Evolutionary conservation across 1,140 invertebrate genomes (phyloP).

Genomic region (Ceratina australensis): DNA sequence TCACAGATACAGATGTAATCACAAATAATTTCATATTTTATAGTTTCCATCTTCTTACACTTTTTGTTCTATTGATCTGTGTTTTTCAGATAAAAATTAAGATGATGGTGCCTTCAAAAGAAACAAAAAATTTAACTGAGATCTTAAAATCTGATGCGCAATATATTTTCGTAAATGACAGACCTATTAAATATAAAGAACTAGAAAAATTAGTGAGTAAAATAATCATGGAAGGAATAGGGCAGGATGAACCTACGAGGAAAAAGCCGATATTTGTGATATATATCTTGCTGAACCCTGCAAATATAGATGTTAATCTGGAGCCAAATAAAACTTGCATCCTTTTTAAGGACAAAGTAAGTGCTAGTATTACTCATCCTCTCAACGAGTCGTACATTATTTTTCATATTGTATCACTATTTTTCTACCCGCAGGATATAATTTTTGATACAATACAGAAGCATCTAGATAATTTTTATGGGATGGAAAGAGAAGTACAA

Average conservation of each 20-base stretch:
- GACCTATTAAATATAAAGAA: slow-evolving; percentile 81
- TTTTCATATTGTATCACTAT: too few relatives aligned
- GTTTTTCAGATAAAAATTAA: slow-evolving; percentile 73
- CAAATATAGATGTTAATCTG: slow-evolving; percentile 82
- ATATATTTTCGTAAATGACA: slow-evolving; percentile 81
- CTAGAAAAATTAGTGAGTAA: slow-evolving; percentile 81
- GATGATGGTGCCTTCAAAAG: slow-evolving; percentile 79
- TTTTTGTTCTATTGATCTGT: slow-evolving; percentile 10
- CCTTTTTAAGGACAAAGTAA: slow-evolving; percentile 79
- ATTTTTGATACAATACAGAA: slow-evolving; percentile 62
- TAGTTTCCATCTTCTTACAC: slow-evolving; percentile 25
- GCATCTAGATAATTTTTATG: slow-evolving; percentile 67
- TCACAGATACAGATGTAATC: slow-evolving; percentile 61
- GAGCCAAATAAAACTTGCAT: slow-evolving; percentile 84
- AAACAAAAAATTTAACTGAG: slow-evolving; percentile 66
- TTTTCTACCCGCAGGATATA: slow-evolving; percentile 51
- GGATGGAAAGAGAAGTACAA: slow-evolving; percentile 44
- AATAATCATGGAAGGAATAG: slow-evolving; percentile 66
- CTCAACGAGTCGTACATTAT: not conserved
- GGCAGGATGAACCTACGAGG: slow-evolving; percentile 59
- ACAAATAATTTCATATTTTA: slow-evolving; percentile 25
- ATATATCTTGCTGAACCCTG: slow-evolving; percentile 76
- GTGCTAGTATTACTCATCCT: not conserved
- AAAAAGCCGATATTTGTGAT: slow-evolving; percentile 79
- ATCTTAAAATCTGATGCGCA: slow-evolving; percentile 70